Percentiles rank a stretch among this genome's conserved stretches.
Conservation (phyloP, 2,797 vertebrate species). For the Pantherophis vulpinus region DNA sequence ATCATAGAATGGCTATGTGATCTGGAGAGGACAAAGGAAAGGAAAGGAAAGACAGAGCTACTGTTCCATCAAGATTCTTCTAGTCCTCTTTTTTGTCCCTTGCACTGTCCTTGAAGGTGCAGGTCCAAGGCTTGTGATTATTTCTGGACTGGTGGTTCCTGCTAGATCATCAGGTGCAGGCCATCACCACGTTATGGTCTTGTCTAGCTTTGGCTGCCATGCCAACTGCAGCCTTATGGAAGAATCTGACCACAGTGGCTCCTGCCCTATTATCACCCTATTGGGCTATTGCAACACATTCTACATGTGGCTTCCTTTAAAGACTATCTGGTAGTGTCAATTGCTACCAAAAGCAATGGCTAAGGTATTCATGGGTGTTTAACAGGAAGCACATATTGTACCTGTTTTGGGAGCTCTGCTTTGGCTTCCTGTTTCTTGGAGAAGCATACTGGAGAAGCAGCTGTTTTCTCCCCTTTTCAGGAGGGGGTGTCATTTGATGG, state of each 20-base stretch:
- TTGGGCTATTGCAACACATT: background rate
- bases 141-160: background rate
- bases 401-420: background rate
- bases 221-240: background rate
- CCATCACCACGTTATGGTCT: background rate
- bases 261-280: background rate
- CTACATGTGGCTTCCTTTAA: background rate
- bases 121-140: background rate
- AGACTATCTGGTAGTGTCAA: background rate
- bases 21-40: background rate
- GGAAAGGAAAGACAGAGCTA: background rate
- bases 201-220: background rate
- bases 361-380: background rate
- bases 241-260: background rate
- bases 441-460: background rate
- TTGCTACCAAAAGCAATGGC: background rate
- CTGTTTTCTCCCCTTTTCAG: background rate
- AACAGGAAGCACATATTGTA: background rate
- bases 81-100: background rate
- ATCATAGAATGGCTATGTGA: background rate
- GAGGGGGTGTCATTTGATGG: background rate
- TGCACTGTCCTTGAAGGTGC: background rate
- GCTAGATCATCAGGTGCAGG: background rate
- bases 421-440: background rate
- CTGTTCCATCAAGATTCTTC: background rate